Base-by-base conservation (phyloP, 1,140 invertebrate genomes). In the Bombus vancouverensis region DNA sequence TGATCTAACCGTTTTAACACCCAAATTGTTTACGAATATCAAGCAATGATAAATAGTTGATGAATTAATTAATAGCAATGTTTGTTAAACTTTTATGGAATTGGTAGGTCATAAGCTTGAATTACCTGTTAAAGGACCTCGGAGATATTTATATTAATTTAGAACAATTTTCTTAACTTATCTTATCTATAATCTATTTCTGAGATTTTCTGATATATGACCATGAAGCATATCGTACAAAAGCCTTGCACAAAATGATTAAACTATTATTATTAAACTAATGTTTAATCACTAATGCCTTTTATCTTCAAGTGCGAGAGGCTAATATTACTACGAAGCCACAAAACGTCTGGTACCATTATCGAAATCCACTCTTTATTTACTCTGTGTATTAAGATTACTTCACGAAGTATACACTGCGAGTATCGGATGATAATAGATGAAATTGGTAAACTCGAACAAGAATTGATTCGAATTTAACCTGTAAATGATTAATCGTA, bases 351-450 rank as follows among this genome's bases (percentile, higher is more conserved):
- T 72, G 82, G 39, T 25, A 37, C 82, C 66, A 70, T 79, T 84
- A 84, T 84, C 66, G 76, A 71, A 84, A 79, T 84, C 66, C 66
- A 76, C 72, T 84, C 82, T 84, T 79, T 84, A 59, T 79, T 84
- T 84, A 79, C 66, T 71, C 37, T 71, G 22, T 62, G 66, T n/a
- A 71, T 84, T 79, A 62, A 53, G 62, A 42, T 47, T 53, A 84
- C 66, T 71, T 84, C 3, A 32, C 22, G 1, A 76, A 79, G 47
- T 84, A 47, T 28, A 42, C 28, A 39, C 59, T 44, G 18, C 18
- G 47, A 53, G 25, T 39, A 13, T 28, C n/a, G 32, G 22, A 59
- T 15, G 6, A 68, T 59, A 78, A 22, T 8, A 18, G 44, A 47
- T 59, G 47, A 18, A 47, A 76, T 84, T 79, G 82, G 39, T 42